A percentile compares a stretch with the other conserved stretches of the same genome.
phyloP scores from a whole-genome alignment of 1,140 invertebrate genomes.

The Andrena cerasifolii region DNA sequence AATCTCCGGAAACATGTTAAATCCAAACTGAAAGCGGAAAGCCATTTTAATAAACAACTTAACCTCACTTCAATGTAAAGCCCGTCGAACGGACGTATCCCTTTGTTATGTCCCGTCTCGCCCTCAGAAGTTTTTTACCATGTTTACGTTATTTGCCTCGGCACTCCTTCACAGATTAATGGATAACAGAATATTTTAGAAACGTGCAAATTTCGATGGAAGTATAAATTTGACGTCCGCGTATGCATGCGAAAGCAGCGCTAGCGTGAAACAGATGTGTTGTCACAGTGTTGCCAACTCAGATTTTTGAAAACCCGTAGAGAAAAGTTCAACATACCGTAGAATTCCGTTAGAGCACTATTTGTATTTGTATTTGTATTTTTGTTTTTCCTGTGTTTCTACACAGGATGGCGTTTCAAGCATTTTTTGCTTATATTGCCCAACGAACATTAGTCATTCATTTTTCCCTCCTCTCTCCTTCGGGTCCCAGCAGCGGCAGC shows the following conservation, averaged over 20 bases:
- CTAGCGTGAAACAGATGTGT: too few relatives aligned
- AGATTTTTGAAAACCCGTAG: too few relatives aligned
- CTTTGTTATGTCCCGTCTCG: not conserved
- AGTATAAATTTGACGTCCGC: conserved; percentile 14
- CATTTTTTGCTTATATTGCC: too few relatives aligned
- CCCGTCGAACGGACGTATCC: conserved; percentile 10
- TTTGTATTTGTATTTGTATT: too few relatives aligned
- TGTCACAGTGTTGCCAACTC: too few relatives aligned
- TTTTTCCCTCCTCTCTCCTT: too few relatives aligned
- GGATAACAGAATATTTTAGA: not conserved
- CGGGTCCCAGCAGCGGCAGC: too few relatives aligned
- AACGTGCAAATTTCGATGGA: conserved; percentile 18
- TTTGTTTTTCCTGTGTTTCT: too few relatives aligned
- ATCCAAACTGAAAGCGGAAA: conserved; percentile 88
- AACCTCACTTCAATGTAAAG: conserved; percentile 26
- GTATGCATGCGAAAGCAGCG: not conserved
- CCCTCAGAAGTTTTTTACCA: conserved; percentile 43
- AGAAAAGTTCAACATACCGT: too few relatives aligned
- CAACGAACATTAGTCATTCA: too few relatives aligned
- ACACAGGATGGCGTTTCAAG: too few relatives aligned
- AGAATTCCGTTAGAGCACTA: too few relatives aligned
- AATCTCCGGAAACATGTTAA: conserved; percentile 92
- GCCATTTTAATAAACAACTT: conserved; percentile 56
- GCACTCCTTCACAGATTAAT: not conserved
- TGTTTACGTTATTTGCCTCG: conserved; percentile 25